These are phyloP conservation scores for Nanorana parkeri DNA, from an alignment of 2,113 vertebrate genomes.

Conservation along the genomic window DNA sequence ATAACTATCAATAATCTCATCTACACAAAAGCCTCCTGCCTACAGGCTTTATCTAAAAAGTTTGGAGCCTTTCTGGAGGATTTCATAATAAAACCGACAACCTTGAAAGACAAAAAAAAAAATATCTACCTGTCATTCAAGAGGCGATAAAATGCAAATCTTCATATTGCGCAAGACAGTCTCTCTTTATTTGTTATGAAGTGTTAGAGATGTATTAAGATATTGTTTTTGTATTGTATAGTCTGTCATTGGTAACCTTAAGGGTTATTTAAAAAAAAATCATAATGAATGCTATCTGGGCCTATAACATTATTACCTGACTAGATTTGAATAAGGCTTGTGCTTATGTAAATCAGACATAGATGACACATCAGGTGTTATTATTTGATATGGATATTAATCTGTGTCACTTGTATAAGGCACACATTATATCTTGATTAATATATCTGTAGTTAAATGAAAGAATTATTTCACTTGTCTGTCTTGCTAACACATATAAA, in stretches of 20 bases:
- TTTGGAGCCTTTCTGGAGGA: slow-evolving; percentile 80
- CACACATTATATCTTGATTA: slow-evolving; percentile 5
- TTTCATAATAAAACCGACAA: slow-evolving; percentile 73
- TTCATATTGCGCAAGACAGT: slow-evolving; percentile 66
- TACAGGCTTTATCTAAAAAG: slow-evolving; percentile 85
- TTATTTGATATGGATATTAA: neutral
- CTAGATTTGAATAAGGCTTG: slow-evolving; percentile 63
- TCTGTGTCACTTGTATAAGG: neutral
- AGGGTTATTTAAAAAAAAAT: slow-evolving; percentile 67
- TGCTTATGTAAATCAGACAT: slow-evolving; percentile 70
- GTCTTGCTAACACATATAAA: too few species aligned
- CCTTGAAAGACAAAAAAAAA: slow-evolving; percentile 59
- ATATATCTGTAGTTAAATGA: neutral
- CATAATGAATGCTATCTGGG: slow-evolving; percentile 69
- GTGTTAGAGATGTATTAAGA: slow-evolving; percentile 67
- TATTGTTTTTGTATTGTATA: slow-evolving; percentile 18
- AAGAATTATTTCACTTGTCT: neutral
- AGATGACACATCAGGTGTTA: slow-evolving; percentile 54
- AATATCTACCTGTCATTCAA: slow-evolving; percentile 77
- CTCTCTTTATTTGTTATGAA: slow-evolving; percentile 63
- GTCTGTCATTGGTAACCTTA: slow-evolving; percentile 67
- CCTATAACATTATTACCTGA: slow-evolving; percentile 67
- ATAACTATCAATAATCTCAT: slow-evolving; percentile 83
- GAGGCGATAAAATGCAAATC: slow-evolving; percentile 71
- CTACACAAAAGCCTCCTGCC: slow-evolving; percentile 79